Conservation (phyloP, 2,113 vertebrate genomes). For the Pseudorasbora parva region DNA sequence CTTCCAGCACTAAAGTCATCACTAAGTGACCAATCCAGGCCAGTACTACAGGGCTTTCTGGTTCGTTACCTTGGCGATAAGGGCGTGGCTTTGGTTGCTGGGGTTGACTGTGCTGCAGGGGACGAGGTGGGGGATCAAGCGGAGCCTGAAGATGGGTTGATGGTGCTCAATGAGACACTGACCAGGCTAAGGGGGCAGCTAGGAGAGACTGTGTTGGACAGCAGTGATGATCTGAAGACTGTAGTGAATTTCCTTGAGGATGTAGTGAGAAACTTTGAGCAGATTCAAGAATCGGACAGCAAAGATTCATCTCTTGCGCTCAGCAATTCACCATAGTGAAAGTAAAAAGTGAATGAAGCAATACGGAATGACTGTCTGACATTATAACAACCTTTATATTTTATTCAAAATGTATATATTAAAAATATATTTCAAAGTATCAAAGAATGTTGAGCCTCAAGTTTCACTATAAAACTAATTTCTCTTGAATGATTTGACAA, state of each 20-base stretch:
- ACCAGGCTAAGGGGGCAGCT: constrained; percentile 72
- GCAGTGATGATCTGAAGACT: constrained; percentile 47
- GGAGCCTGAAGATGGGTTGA: constrained; percentile 69
- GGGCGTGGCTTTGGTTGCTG: constrained; percentile 59
- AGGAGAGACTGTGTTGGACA: constrained; percentile 52
- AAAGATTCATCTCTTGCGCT: not conserved
- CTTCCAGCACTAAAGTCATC: constrained; percentile 72
- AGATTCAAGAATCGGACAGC: constrained; percentile 38
- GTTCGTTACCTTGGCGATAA: constrained; percentile 79
- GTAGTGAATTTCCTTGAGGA: constrained; percentile 78
- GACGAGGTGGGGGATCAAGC: constrained; percentile 42
- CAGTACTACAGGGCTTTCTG: constrained; percentile 72
- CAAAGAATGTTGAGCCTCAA: not conserved
- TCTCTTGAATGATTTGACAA: not conserved
- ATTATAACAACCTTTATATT: not conserved
- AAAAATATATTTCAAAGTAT: not conserved
- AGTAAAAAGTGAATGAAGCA: not conserved
- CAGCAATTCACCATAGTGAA: not conserved
- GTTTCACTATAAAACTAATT: not conserved
- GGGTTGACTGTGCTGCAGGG: not conserved
- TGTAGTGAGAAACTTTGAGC: constrained; percentile 71
- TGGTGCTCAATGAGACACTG: constrained; percentile 71
- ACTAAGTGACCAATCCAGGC: constrained; percentile 66
- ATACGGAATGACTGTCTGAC: not conserved
- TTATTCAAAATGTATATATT: not conserved